Conservation (phyloP, 2,888 invertebrate genomes). For the Acronicta leporina region DNA sequence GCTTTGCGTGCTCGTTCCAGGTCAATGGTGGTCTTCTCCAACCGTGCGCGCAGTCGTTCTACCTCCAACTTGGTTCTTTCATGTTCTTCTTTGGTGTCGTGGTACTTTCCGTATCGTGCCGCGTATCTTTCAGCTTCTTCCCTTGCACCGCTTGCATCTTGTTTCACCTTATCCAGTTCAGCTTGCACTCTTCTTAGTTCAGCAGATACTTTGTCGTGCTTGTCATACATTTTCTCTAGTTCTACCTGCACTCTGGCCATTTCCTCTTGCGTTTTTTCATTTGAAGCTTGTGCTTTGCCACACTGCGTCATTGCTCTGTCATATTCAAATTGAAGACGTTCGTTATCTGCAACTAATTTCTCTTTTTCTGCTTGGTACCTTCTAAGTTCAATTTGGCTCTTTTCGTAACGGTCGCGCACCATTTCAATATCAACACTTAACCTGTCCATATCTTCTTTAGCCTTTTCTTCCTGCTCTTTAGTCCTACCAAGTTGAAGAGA, state of each 20-base stretch:
- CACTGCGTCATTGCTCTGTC: constrained; percentile 96
- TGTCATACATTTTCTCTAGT: constrained; percentile 96
- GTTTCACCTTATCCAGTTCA: constrained; percentile 91
- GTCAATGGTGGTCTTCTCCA: constrained; percentile 94
- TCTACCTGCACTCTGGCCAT: constrained; percentile 95
- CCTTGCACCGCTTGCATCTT: constrained; percentile 93
- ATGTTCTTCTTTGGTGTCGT: constrained; percentile 93
- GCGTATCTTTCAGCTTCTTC: constrained; percentile 94
- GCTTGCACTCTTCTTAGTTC: constrained; percentile 95
- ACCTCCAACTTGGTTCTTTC: constrained; percentile 94
- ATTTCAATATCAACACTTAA: constrained; percentile 94
- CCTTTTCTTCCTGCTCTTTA: constrained; percentile 97
- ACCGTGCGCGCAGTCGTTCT: constrained; percentile 93
- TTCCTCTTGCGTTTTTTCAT: constrained; percentile 97
- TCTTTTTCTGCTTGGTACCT: constrained; percentile 95
- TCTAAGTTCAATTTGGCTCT: constrained; percentile 95
- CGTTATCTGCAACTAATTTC: constrained; percentile 94
- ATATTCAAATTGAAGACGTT: constrained; percentile 95
- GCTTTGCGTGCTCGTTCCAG: constrained; percentile 93
- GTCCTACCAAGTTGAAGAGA: constrained; percentile 95
- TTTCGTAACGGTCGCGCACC: constrained; percentile 96
- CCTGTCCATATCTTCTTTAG: constrained; percentile 94
- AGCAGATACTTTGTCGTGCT: constrained; percentile 95
- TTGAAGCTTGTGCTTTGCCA: constrained; percentile 94
- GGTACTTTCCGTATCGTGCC: constrained; percentile 93